These are phyloP conservation scores for Erpornis zantholeuca DNA, from an alignment of 2,113 vertebrate genomes.

Conservation along the genomic window DNA sequence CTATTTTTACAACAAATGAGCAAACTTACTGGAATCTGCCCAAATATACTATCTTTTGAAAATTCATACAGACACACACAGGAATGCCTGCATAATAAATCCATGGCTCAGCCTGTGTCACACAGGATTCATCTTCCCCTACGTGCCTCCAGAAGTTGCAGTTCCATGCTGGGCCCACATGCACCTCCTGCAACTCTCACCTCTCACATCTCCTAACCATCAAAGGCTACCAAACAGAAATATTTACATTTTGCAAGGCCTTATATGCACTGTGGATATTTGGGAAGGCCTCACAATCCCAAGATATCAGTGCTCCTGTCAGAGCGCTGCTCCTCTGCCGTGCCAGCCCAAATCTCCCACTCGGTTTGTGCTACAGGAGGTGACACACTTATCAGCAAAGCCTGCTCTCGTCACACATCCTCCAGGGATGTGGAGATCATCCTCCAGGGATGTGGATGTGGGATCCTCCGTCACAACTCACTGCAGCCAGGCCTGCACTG, in stretches of 20 bases:
- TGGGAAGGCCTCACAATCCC: not conserved
- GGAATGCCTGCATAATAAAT: not conserved
- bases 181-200: not conserved
- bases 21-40: not conserved
- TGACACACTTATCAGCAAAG: not conserved
- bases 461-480: not conserved
- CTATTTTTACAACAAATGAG: not conserved
- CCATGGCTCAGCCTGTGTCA: not conserved
- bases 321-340: not conserved
- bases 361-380: not conserved
- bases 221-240: not conserved
- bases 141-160: not conserved
- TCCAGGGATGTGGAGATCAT: too few relatives aligned
- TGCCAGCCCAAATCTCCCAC: not conserved
- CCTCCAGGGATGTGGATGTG: too few relatives aligned
- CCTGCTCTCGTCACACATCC: not conserved
- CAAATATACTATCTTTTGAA: not conserved
- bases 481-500: not conserved
- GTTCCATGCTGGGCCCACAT: not conserved
- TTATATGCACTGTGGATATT: not conserved
- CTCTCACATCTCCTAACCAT: not conserved
- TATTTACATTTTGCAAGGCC: not conserved
- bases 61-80: not conserved
- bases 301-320: not conserved
- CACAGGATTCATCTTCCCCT: not conserved